A percentile compares a stretch with the other conserved stretches of the same genome.
phyloP scores from a whole-genome alignment of 2,113 vertebrate species.

The Ictidomys tridecemlineatus region DNA sequence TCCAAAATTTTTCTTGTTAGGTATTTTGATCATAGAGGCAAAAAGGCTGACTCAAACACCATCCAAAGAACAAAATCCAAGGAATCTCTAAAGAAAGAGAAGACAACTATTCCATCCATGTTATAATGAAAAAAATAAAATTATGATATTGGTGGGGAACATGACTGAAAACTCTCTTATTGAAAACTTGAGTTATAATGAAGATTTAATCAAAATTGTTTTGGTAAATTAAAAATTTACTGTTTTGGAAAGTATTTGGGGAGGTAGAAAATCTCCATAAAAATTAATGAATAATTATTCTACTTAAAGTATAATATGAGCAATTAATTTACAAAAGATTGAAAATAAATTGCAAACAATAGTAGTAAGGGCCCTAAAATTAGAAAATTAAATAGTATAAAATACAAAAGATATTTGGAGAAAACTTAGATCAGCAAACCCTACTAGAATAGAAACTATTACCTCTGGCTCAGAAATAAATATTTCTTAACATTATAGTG shows the following conservation, averaged over 20 bases:
- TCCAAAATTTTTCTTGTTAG: too few relatives aligned
- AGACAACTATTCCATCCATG: not conserved
- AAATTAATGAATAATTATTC: conserved; percentile 26
- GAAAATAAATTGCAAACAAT: not conserved
- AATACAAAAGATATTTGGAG: not conserved
- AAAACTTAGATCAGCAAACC: not conserved
- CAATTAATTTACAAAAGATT: not conserved
- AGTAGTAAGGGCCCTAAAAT: not conserved
- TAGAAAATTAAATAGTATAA: not conserved
- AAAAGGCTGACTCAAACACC: too few relatives aligned
- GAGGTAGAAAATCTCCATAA: not conserved
- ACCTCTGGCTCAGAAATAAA: not conserved
- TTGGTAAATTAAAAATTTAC: not conserved
- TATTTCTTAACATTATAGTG: not conserved
- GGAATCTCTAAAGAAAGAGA: not conserved
- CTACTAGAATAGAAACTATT: not conserved
- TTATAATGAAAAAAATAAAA: not conserved
- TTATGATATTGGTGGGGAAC: not conserved
- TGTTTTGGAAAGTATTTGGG: not conserved
- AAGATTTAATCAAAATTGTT: not conserved
- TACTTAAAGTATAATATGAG: not conserved
- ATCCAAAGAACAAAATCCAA: not conserved
- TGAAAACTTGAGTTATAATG: not conserved
- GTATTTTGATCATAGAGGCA: too few relatives aligned
- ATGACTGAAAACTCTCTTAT: not conserved